Base-by-base conservation (phyloP, 1,140 invertebrate genomes). In the Drosophila sucinea region DNA sequence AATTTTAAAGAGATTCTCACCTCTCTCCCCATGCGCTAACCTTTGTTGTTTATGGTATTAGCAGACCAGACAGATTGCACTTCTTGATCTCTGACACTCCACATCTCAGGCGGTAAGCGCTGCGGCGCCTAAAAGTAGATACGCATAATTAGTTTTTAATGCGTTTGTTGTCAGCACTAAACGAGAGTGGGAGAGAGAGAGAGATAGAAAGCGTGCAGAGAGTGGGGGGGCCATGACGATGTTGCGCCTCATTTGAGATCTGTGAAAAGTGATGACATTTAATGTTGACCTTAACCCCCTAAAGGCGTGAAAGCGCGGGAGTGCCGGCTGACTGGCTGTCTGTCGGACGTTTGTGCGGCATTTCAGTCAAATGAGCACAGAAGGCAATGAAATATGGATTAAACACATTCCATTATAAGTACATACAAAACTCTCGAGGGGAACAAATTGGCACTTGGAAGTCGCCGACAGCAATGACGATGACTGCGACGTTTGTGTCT, bases 111-210 rank as follows among this genome's bases (percentile, higher is more conserved):
- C 11, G 27, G 7, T 38, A 56, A 32, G 54, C 11, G 27, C 17
- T 38, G 35, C 3, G 6, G 51, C 58, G 73, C 73, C 73, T 73
- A 33, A 75, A 76, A 76, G 73, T 76, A 76, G 79, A 81, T 66
- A 86, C 65, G 82, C 81, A 82, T 78, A 81, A 85, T 85, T 85
- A 75, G 70, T 78, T 73, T 80, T 83, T 68, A 69, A 77, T 77
- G 79, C 35, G 40, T 78, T 72, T 60, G 67, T 11, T 66, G 68
- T 66, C 33, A 66, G 23, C 44, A 68, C 30, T 33, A 44, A 56
- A 56, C 3, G 40, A 10, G 44, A 10, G 11, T 27, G n/a, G 1
- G 11, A 35, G 8, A 32, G 6, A 5, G 38, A 23, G 29, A 33
- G 44, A 44, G 41, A 10, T 23, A n/a, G 51, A n/a, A n/a, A 58